Percentiles rank a stretch among this genome's conserved stretches.
Evolutionary conservation across 2,797 vertebrate genomes (phyloP).

Genomic region (Anomalospiza imberbis): DNA sequence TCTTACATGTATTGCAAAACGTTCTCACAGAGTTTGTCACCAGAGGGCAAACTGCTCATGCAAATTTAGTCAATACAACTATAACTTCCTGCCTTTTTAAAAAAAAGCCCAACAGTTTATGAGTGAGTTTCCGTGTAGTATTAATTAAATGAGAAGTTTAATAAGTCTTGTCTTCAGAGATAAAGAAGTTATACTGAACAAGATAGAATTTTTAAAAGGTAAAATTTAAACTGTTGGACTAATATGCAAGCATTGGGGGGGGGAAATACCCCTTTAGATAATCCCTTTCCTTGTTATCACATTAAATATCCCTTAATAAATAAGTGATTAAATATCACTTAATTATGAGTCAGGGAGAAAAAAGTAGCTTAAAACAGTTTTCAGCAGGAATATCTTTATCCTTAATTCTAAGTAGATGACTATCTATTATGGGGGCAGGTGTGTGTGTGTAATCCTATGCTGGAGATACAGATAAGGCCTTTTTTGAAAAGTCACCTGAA

Average conservation of each 20-base stretch:
- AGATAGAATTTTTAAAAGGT: background rate
- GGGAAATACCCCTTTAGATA: background rate
- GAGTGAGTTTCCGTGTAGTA: background rate
- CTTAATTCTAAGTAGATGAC: background rate
- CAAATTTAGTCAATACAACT: background rate
- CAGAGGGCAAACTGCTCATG: constrained; percentile 51
- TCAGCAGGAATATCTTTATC: background rate
- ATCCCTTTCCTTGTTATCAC: background rate
- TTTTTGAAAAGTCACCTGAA: background rate
- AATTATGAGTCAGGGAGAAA: background rate
- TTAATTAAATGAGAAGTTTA: background rate
- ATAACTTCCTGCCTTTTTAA: background rate
- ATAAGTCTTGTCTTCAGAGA: background rate
- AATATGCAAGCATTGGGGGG: background rate
- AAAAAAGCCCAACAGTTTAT: background rate
- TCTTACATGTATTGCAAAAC: background rate
- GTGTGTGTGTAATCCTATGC: background rate
- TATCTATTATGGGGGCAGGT: background rate
- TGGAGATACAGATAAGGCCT: background rate
- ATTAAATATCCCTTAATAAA: background rate
- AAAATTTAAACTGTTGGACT: background rate
- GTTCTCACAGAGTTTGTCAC: constrained; percentile 23
- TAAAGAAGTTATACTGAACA: background rate
- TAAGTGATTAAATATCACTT: background rate
- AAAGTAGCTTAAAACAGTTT: background rate